These are phyloP conservation scores for Glyptemys insculpta DNA, from an alignment of 2,797 vertebrate genomes.

Conservation along the genomic window DNA sequence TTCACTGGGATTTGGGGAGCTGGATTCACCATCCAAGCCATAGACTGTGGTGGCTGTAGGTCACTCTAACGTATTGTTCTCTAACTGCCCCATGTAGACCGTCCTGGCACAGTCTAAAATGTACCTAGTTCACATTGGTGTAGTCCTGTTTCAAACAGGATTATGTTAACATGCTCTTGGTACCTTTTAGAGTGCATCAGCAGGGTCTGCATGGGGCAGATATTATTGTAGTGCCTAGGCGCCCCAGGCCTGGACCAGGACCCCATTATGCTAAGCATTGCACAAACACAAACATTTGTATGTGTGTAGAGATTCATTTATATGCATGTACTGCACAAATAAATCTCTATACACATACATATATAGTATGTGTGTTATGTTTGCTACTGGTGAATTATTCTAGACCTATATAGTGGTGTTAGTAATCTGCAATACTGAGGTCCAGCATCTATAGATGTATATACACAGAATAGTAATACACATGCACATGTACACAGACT, in stretches of 20 bases:
- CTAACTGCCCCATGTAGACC: background rate
- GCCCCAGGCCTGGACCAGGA: background rate
- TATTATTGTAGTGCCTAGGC: background rate
- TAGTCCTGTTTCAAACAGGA: background rate
- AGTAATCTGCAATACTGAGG: background rate
- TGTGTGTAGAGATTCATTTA: background rate
- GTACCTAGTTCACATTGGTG: background rate
- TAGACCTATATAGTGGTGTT: background rate
- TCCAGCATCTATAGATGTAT: background rate
- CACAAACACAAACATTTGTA: background rate
- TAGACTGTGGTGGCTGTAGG: background rate
- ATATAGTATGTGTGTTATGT: background rate
- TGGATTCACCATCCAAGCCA: background rate
- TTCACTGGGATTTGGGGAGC: background rate
- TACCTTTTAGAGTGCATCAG: background rate
- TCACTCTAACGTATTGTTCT: background rate
- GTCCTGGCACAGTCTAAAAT: background rate
- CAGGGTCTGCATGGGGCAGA: background rate
- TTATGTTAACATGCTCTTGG: background rate
- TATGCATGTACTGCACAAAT: accelerated
- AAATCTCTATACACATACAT: background rate
- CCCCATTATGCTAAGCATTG: background rate
- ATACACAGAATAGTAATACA: conserved; percentile 1
- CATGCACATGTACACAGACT: conserved; percentile 23
- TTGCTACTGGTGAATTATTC: background rate